A percentile compares a stretch with the other conserved stretches of the same genome.
These are phyloP conservation scores for Limosa lapponica DNA, from an alignment of 2,797 vertebrate genomes.

Conservation along the genomic window DNA sequence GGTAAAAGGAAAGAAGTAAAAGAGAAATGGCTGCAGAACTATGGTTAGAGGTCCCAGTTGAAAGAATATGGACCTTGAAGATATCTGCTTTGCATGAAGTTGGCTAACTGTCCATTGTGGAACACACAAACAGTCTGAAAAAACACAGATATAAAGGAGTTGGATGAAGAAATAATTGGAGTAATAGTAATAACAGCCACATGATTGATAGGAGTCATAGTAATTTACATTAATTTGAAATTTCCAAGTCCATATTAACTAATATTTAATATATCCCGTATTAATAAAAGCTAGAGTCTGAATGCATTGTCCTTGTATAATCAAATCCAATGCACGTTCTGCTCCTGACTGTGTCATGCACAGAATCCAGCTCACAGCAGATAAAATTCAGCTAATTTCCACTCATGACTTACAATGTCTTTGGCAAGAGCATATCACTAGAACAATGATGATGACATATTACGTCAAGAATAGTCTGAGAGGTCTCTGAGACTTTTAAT, in stretches of 20 bases:
- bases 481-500: not conserved
- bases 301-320: not conserved
- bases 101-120: rapidly evolving
- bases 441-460: not conserved
- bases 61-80: not conserved
- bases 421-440: not conserved
- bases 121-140: not conserved
- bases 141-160: not conserved
- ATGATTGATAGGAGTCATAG: not conserved
- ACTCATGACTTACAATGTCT: not conserved
- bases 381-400: not conserved
- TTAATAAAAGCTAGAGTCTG: not conserved
- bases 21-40: rapidly evolving
- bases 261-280: not conserved
- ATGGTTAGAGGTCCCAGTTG: not conserved
- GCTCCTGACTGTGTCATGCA: not conserved
- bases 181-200: not conserved
- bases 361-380: not conserved
- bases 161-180: not conserved
- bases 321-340: not conserved
- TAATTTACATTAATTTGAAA: not conserved
- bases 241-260: not conserved
- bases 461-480: not conserved
- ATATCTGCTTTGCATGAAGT: not conserved
- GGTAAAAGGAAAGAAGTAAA: not conserved